These are phyloP conservation scores for Montipora cactus DNA, from an alignment of 64 coral and sea anemone genomes.

Conservation along the genomic window DNA sequence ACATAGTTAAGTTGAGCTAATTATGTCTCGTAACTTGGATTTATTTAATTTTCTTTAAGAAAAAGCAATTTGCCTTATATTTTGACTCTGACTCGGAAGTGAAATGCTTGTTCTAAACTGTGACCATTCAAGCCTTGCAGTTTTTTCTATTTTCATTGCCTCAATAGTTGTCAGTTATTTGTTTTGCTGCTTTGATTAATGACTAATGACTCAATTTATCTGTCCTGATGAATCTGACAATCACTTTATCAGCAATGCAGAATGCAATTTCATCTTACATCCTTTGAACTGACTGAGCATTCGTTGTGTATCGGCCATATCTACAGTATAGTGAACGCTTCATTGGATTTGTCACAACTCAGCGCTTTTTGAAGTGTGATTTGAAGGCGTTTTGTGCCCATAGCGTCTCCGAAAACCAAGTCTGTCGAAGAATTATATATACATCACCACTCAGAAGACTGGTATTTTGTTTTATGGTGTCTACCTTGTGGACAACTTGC, in stretches of 20 bases:
- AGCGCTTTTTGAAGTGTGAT: not conserved
- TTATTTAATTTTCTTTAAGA: too few relatives aligned
- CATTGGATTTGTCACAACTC: not conserved
- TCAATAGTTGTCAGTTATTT: not conserved
- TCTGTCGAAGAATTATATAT: not conserved
- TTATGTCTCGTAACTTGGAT: too few relatives aligned
- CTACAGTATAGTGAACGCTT: not conserved
- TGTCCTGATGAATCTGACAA: not conserved
- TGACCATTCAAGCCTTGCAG: not conserved
- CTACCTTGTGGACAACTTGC: not conserved
- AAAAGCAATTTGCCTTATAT: too few relatives aligned
- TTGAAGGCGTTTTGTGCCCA: not conserved
- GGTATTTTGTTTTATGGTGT: constrained; percentile 15
- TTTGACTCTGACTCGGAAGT: too few relatives aligned
- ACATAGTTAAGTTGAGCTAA: too few relatives aligned
- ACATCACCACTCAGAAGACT: not conserved
- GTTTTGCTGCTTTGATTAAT: not conserved
- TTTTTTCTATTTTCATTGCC: not conserved
- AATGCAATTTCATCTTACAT: too few relatives aligned
- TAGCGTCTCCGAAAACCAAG: not conserved
- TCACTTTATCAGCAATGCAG: not conserved
- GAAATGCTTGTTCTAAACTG: not conserved
- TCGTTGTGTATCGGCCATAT: too few relatives aligned
- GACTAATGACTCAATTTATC: not conserved
- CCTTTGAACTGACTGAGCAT: not conserved